Percentiles rank a stretch among this genome's conserved stretches.
phyloP scores from a whole-genome alignment of 2,113 vertebrate species.

The Ictidomys tridecemlineatus region DNA sequence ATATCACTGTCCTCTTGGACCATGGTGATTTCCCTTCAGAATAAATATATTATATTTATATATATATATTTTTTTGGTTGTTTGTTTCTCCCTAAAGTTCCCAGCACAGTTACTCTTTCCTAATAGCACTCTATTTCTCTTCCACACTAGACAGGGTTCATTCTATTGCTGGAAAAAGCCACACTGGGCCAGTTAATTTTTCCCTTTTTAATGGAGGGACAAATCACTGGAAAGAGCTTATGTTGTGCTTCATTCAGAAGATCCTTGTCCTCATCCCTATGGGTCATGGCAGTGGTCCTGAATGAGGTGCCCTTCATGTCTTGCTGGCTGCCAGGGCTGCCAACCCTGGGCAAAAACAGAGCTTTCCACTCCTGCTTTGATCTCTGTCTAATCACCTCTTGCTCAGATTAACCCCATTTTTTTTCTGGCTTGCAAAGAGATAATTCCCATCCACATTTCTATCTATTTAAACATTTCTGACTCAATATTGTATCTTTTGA shows the following conservation, averaged over 20 bases:
- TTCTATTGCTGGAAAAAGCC: neutral
- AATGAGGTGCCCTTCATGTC: neutral
- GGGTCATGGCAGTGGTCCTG: neutral
- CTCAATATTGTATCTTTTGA: neutral
- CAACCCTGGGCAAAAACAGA: too few relatives aligned
- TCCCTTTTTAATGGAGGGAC: neutral
- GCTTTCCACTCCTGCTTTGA: rapidly evolving
- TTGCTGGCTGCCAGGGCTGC: neutral
- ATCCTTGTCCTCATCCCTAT: neutral
- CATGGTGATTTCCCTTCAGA: too few relatives aligned
- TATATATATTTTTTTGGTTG: neutral
- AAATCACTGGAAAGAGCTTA: neutral
- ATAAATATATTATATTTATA: neutral
- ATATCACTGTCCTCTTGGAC: neutral
- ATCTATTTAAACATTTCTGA: too few relatives aligned
- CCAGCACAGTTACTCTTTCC: neutral
- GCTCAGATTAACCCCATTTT: neutral
- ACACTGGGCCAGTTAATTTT: neutral
- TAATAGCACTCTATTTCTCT: neutral
- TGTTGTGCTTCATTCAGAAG: neutral
- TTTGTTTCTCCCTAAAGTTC: neutral
- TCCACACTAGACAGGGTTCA: neutral
- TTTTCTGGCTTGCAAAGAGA: neutral
- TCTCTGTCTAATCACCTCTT: neutral
- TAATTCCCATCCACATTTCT: neutral